Conservation (phyloP, 2,113 vertebrate species). For the Clinocottus analis region DNA sequence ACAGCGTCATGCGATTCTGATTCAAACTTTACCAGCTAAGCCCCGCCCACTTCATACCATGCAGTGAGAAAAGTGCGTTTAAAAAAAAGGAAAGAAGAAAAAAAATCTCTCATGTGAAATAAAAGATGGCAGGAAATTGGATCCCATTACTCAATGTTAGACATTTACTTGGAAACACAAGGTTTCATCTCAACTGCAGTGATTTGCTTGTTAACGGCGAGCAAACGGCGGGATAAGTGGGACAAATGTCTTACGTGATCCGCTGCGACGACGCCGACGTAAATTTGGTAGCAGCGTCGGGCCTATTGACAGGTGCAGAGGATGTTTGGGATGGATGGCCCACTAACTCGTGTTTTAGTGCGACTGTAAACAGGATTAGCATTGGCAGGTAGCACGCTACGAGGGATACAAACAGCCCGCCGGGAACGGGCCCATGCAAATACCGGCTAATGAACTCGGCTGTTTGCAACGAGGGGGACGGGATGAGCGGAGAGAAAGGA, state of each 20-base stretch:
- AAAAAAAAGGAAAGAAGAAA: too few relatives aligned
- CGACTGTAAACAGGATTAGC: conserved; percentile 81
- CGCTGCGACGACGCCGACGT: conserved; percentile 40
- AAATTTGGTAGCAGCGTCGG: conserved; percentile 56
- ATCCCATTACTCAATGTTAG: background rate
- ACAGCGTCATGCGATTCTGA: background rate
- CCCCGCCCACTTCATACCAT: background rate
- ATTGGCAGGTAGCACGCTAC: conserved; percentile 73
- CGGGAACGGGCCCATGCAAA: conserved; percentile 66
- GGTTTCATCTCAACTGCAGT: background rate
- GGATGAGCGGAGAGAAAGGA: background rate
- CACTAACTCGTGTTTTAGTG: conserved; percentile 74
- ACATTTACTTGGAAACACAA: background rate
- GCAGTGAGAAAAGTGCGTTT: background rate
- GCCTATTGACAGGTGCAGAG: conserved; percentile 72
- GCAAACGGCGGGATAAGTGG: conserved; percentile 11
- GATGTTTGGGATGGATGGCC: conserved; percentile 69
- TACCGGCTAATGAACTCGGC: conserved; percentile 73
- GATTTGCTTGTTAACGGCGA: conserved; percentile 45
- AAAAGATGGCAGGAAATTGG: too few relatives aligned
- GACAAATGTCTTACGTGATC: conserved; percentile 61
- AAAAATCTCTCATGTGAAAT: background rate
- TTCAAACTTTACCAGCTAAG: background rate
- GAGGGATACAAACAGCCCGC: conserved; percentile 62
- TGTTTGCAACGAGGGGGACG: conserved; percentile 46